phyloP scores from a whole-genome alignment of 2,113 vertebrate species.

The Cnemophilus loriae region DNA sequence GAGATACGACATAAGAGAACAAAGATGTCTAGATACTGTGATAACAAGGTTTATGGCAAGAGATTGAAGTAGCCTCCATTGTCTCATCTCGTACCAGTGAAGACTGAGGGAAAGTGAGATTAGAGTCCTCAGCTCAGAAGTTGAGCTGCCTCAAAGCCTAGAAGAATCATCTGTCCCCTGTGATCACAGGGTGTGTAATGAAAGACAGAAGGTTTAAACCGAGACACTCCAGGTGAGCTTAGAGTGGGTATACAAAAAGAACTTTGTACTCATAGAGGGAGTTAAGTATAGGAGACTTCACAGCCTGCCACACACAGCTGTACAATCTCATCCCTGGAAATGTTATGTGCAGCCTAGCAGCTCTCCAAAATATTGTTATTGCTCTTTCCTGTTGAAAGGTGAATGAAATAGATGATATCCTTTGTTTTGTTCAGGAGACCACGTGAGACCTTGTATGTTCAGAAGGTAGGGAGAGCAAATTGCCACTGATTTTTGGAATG shows the following conservation, averaged over 20 bases:
- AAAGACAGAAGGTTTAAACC: neutral
- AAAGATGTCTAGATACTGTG: neutral
- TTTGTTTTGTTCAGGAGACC: neutral
- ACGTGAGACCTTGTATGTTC: fast-evolving
- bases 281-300: neutral
- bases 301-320: fast-evolving
- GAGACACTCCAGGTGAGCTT: neutral
- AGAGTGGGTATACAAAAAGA: neutral
- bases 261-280: fast-evolving
- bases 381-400: neutral
- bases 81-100: neutral
- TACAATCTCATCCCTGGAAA: neutral
- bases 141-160: neutral
- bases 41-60: neutral
- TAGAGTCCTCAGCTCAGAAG: neutral
- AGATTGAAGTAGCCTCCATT: neutral
- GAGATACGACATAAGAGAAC: neutral
- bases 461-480: neutral
- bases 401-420: neutral
- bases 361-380: neutral
- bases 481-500: neutral
- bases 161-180: neutral
- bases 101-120: neutral
- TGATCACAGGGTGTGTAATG: fast-evolving
- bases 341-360: neutral